Base-by-base conservation (phyloP, 2,888 invertebrate genomes). In the Spilarctia lutea region DNA sequence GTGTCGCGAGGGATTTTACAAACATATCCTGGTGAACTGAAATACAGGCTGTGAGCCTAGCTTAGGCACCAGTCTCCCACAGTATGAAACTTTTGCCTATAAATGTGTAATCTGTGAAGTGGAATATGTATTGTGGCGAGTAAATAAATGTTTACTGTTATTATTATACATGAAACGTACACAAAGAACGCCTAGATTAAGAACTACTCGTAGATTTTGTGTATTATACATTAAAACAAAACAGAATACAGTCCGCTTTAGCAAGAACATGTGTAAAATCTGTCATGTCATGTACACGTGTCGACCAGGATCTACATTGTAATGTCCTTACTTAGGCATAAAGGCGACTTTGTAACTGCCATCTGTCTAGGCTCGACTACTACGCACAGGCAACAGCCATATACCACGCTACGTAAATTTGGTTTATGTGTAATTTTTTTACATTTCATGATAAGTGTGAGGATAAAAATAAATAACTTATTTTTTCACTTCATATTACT, bases 271-370 rank as follows among this genome's bases (percentile, higher is more conserved):
- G 27, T 56, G 27, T 27, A 52, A 27, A 11, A 18, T 13, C 52
- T n/a, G 35, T 63, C 35, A 42, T 42, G 42, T 20, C 1, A 27
- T 30, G 27, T 67, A n/a, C 20, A n/a, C 13, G n/a, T 72, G 72
- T 67, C 56, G 67, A 56, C 20, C 24, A 39, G 45, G 65, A 56
- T 72, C 39, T 27, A 39, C 66, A 16, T 48, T 66, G 66, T 35
- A 65, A 67, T 66, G 39, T 35, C 24, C 48, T 52, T 65, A 42
- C 45, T 65, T n/a, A 56, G 24, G 30, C 56, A 72, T 66, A 72
- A 72, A 66, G 52, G 66, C 35, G 66, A 66, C 66, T 66, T 52
- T 65, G 71, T 71, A 65, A 65, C 71, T 6, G 52, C 20, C 48
- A 33, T 65, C 35, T 20, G 24, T 45, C 65, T 71, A 71, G 65